Base-by-base conservation (phyloP, 2,113 vertebrate species). In the Cephalopholis sonnerati region DNA sequence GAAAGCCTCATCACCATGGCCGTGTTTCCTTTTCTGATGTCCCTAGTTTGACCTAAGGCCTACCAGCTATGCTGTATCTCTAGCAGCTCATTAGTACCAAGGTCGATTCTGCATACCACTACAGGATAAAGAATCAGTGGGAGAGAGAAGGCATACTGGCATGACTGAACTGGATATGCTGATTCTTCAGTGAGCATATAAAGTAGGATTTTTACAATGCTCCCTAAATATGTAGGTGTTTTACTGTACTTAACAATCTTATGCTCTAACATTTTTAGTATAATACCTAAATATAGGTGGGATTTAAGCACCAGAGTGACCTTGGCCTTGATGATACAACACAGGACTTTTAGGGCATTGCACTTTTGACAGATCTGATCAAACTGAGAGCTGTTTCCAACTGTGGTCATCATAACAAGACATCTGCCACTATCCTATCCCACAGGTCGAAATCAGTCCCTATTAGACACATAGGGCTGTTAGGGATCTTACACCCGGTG, bases 81-180 rank as follows among this genome's bases (percentile, higher is more conserved):
- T 9, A 41, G 70, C 79, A 85, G 73, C 74, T 89, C 87, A 72
- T 85, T 58, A 83, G 79, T 76, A 76, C 29, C 83, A 77, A 74
- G 66, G 83, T 93, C 84, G 85, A 63, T 20, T 48, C 58, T 58
- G 17, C 27, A 69, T 73, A 62, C 55, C 16, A n/a, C 32, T 54
- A 25, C 44, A 67, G 74, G 76, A 53, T 66, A 50, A 59, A 71
- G 75, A 55, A 79, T 79, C 61, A 75, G 44, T 32, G 74, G 24
- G 20, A 24, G 8, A 22, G 0, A 0, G 9, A 24, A 24, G 32
- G n/a, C 11, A 1, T 54, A 1, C 24, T 36, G 29, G 13, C 32
- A 62, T 59, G 69, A 74, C 18, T 74, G 50, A 70, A 66, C 50
- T 61, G 15, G 22, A 82, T 53, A 29, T 27, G 27, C 17, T 62